Evolutionary conservation across 2,113 vertebrate genomes (phyloP).

Genomic region (Cebus imitator): DNA sequence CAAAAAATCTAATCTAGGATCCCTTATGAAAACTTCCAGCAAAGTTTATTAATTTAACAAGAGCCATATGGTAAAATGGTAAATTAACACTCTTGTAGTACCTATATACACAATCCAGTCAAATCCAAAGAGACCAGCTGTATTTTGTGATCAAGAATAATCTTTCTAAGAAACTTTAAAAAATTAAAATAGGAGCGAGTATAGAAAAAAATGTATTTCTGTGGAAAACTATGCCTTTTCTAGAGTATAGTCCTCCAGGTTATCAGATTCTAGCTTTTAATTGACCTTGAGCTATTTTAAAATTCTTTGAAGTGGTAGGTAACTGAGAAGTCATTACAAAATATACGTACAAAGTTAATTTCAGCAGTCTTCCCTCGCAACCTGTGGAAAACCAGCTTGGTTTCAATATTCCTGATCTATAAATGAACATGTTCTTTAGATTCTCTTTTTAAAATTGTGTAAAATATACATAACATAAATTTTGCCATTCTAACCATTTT

Average conservation of each 20-base stretch:
- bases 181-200: neutral
- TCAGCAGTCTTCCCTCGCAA: neutral
- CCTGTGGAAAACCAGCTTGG: neutral
- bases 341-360: neutral
- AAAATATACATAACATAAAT: neutral
- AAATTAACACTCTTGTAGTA: neutral
- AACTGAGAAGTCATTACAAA: neutral
- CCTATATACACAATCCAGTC: neutral
- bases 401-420: neutral
- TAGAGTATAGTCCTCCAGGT: neutral
- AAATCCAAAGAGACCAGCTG: neutral
- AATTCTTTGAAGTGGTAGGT: neutral
- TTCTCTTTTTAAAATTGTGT: neutral
- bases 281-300: neutral
- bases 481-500: neutral
- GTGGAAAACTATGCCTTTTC: neutral
- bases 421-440: neutral
- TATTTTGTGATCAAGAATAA: slow-evolving; percentile 19
- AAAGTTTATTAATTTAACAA: neutral
- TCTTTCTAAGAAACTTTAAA: neutral
- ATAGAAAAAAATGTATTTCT: neutral
- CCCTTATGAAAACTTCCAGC: slow-evolving; percentile 18
- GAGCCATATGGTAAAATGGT: neutral
- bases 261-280: neutral
- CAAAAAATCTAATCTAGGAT: neutral